Evolutionary conservation across 2,888 invertebrate species (phyloP).

Genomic region (Microplitis deprimator): DNA sequence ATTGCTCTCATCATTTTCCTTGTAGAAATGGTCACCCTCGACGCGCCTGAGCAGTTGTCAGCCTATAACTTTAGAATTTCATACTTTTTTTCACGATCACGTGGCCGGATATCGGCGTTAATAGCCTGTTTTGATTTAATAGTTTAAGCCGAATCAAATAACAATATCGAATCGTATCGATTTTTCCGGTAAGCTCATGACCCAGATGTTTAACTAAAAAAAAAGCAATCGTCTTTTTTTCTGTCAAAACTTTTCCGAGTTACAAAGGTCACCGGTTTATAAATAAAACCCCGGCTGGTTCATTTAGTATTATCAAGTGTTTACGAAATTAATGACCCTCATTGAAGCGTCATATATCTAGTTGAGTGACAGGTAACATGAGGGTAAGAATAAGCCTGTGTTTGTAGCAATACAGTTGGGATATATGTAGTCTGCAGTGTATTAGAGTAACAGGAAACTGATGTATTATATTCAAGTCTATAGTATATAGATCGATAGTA

Average conservation of each 20-base stretch:
- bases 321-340: neutral
- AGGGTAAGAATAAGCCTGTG: constrained; percentile 3
- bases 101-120: neutral
- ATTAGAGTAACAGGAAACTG: constrained; percentile 15
- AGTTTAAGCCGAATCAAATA: neutral
- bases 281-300: neutral
- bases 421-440: neutral
- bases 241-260: neutral
- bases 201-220: neutral
- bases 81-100: no score
- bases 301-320: neutral
- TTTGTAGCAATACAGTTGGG: neutral
- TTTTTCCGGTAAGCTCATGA: neutral
- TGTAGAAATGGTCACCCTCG: no score
- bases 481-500: constrained; percentile 51
- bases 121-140: neutral
- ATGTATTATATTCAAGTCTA: constrained; percentile 21
- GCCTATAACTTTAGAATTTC: no score
- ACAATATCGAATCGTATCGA: neutral
- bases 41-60: no score
- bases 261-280: neutral
- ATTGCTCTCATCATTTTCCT: no score
- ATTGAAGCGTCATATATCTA: neutral
- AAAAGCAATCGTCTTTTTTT: neutral
- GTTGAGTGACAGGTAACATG: constrained; percentile 16